phyloP scores from a whole-genome alignment of 2,797 vertebrate genomes.

The Netta rufina region DNA sequence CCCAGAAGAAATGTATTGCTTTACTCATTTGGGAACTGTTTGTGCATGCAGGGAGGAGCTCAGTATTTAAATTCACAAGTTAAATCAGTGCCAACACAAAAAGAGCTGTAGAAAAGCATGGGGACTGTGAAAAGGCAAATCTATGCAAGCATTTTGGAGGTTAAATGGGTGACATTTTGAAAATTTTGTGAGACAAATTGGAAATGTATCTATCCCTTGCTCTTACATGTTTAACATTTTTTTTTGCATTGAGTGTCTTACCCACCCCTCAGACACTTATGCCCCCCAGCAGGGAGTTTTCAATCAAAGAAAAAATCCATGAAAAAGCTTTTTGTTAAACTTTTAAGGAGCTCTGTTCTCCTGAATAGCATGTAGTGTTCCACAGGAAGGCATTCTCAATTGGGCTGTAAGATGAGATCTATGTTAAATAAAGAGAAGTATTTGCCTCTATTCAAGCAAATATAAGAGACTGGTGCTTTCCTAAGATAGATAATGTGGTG shows the following conservation, averaged over 20 bases:
- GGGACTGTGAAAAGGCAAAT: not conserved
- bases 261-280: not conserved
- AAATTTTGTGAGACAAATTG: not conserved
- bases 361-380: constrained; percentile 14
- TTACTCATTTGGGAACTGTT: not conserved
- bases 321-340: constrained; percentile 26
- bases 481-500: not conserved
- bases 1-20: not conserved
- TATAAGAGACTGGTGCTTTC: not conserved
- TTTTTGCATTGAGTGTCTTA: not conserved
- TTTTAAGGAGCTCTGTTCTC: not conserved
- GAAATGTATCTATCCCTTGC: not conserved
- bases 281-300: not conserved
- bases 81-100: not conserved
- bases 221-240: not conserved
- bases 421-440: constrained; percentile 15
- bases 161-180: not conserved
- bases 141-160: not conserved
- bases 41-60: not conserved
- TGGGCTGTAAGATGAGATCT: not conserved
- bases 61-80: not conserved
- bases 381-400: not conserved
- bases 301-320: not conserved
- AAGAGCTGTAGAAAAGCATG: not conserved
- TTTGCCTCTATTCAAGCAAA: not conserved